Evolutionary conservation across 1,140 invertebrate species (phyloP), one percentile per base, ranked within the genome.

Genomic region (Aphidius ervi): DNA sequence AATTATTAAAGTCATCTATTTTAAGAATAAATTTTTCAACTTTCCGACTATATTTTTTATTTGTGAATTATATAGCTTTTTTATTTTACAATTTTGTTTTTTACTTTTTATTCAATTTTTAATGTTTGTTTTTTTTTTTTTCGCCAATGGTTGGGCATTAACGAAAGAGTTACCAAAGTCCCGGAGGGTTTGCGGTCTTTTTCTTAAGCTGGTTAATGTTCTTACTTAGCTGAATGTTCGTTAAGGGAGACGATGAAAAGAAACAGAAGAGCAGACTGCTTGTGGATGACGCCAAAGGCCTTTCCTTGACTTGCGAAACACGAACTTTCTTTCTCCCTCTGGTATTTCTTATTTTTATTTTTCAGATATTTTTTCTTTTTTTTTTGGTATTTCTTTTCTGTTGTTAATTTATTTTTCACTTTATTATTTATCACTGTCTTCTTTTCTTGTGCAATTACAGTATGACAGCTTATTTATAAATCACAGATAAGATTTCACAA

Each of bases 141-240:
- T 42, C 23, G 46, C 62, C 59, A 50, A 58, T 62, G 46, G 52
- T 58, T 39, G 20, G 58, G 68, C 67, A 72, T 73, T 74, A 71
- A 64, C 67, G 66, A 68, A 67, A 71, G 72, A 72, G 67, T 71
- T 73, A 69, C 67, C 65, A 63, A 64, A 73, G 64, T 68, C 65
- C 60, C 65, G 23, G 46, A 42, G 61, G 53, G 54, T 58, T 62
- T 54, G 60, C 53, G 60, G 59, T 65, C 65, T 61, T 47, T 54
- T 60, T 61, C 63, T 65, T 63, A 65, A 69, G 65, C 64, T 49
- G 67, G 65, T 68, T 67, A 68, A 69, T 67, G 70, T 63, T 67
- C 69, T 72, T 72, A 72, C 69, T 74, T 69, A 70, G 68, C 68
- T 73, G 69, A 71, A 70, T 64, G 70, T 71, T 72, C 67, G 70